Base-by-base conservation (phyloP, 2,797 vertebrate genomes). In the Tinamus major region DNA sequence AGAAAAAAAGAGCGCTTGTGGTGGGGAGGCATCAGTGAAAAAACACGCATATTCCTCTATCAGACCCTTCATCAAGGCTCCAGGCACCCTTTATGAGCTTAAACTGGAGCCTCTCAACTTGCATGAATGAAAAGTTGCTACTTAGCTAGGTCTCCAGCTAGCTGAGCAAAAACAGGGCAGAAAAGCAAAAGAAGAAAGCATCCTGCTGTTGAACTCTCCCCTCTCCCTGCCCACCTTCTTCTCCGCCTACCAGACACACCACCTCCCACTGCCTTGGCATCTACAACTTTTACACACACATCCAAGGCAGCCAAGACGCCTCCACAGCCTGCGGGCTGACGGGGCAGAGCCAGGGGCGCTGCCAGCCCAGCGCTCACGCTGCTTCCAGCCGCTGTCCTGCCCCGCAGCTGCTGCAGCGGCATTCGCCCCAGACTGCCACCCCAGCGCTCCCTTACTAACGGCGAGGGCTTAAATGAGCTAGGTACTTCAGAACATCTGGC, bases 311-410 rank as follows among this genome's bases (percentile, higher is more conserved):
- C 3, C 68, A 35, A 90, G 31, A n/a, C 0, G 0, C 5, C 37
- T 58, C 16, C 26, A 24, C 26, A 58, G 46, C 48, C 31, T 59
- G n/a, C 33, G 16, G 10, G 21, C 39, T 1, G 1, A 64, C 46
- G n/a, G 19, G 37, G 21, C 39, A 1, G 4, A 71, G n/a, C 0
- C 0, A 70, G 19, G 21, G 10, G 37, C 29, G 41, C 46, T 55
- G 23, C 70, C 67, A 68, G 59, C 13, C 5, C 64, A 70, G 35
- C 1, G 20, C 20, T 71, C 3, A 4, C 37, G 35, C 0, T 0
- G 48, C 12, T 80, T 33, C 27, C 2, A 2, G n/a, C 61, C 31
- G 16, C 42, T 24, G 33, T 55, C 26, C 4, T 21, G 6, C 11
- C 5, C 6, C 1, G 2, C 2, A 3, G 27, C 5, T 0, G 0